phyloP scores from a whole-genome alignment of 2,113 vertebrate species.

The Nipponia nippon region DNA sequence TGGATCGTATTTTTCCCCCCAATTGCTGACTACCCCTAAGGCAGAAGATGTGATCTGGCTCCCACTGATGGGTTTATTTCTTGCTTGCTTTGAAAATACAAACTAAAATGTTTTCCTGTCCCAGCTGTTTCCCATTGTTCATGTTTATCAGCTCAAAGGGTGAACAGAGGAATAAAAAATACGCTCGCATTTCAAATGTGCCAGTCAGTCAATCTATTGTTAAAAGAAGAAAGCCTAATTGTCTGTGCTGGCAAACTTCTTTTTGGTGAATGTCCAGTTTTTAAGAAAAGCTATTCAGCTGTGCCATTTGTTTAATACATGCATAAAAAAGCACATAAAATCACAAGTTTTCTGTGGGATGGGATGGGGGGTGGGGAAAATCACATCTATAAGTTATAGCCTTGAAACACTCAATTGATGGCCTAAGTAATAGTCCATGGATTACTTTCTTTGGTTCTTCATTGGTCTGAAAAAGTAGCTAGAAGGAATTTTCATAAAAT shows the following conservation, averaged over 20 bases:
- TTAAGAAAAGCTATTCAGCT: conserved; percentile 88
- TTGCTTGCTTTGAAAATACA: conserved; percentile 85
- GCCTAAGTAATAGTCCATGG: not conserved
- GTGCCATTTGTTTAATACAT: conserved; percentile 86
- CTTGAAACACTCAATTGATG: not conserved
- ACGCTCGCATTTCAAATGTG: conserved; percentile 83
- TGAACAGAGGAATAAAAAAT: conserved; percentile 80
- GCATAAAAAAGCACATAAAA: conserved; percentile 80
- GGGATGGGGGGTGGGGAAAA: conserved; percentile 32
- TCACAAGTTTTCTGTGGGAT: conserved; percentile 68
- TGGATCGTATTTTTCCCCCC: conserved; percentile 80
- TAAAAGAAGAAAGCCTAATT: conserved; percentile 85
- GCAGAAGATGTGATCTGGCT: conserved; percentile 83
- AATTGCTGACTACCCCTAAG: conserved; percentile 77
- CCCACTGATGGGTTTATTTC: conserved; percentile 77
- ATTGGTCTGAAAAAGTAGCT: not conserved
- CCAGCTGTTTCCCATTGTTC: conserved; percentile 87
- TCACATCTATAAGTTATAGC: conserved; percentile 37
- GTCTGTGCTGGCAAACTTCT: conserved; percentile 85
- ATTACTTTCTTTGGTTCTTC: not conserved
- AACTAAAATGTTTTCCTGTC: conserved; percentile 83
- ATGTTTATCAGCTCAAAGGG: conserved; percentile 86
- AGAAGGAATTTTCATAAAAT: not conserved
- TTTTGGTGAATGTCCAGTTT: conserved; percentile 86
- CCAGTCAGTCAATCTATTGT: conserved; percentile 84